Conservation (phyloP, 2,113 vertebrate genomes). For the Oxyura jamaicensis region DNA sequence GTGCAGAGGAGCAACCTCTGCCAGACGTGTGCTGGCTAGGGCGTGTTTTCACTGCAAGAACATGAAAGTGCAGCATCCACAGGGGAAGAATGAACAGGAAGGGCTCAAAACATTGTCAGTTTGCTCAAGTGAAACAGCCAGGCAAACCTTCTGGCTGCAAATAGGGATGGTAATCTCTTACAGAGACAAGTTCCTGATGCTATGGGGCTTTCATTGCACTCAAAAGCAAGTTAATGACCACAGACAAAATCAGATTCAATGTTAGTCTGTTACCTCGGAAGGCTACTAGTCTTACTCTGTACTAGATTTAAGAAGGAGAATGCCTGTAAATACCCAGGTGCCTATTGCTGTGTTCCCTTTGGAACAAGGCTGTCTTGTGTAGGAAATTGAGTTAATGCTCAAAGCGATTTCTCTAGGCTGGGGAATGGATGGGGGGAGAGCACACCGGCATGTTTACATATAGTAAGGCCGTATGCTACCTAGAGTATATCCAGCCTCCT, state of each 20-base stretch:
- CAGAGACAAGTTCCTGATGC: neutral
- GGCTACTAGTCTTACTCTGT: neutral
- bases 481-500: neutral
- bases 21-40: neutral
- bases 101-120: neutral
- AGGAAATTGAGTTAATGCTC: neutral
- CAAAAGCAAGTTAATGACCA: neutral
- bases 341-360: neutral
- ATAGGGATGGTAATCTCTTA: neutral
- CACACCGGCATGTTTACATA: neutral
- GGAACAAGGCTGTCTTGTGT: neutral
- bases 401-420: neutral
- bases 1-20: neutral
- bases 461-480: neutral
- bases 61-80: neutral
- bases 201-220: neutral
- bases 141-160: neutral
- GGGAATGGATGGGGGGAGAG: neutral
- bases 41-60: neutral
- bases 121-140: neutral
- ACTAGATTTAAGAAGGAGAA: neutral
- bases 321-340: neutral
- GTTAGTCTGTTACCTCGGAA: neutral
- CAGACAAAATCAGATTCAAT: neutral
- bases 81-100: neutral